Base-by-base conservation (phyloP, 1,140 invertebrate genomes). In the Pseudomyrmex concolor region DNA sequence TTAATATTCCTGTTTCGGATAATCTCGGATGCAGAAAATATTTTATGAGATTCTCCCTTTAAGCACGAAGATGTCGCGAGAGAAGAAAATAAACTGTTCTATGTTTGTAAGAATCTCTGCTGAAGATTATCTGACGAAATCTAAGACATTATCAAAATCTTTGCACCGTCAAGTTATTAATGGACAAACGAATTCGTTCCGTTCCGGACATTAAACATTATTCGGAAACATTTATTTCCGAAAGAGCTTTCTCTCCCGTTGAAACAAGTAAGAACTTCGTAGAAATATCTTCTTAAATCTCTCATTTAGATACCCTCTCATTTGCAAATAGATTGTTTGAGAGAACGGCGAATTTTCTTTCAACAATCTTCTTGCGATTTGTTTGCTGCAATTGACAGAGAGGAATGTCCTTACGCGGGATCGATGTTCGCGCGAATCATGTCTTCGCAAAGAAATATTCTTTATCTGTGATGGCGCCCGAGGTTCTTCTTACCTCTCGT, bases 401-500 rank as follows among this genome's bases (percentile, higher is more conserved):
- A 68, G 59, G 25, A 78, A 71, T 73, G 84, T 83, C 76, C 83
- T 87, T 84, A 82, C 19, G 71, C 80, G 74, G 19, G n/a, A 73
- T 77, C 63, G 66, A 68, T 55, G 19, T 81, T 60, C 76, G 50
- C 51, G 57, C 64, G 70, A 76, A 62, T 13, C 34, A 15, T 55
- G 54, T 78, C 71, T 51, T 73, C 57, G 64, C 54, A 59, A 80
- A 62, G 76, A 71, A 71, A 63, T 83, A 81, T 76, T 72, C 77
- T 84, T 78, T 68, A 83, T 78, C 45, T 72, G 62, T 50, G 86
- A 74, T 87, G 78, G 77, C 86, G 77, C 86, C 86, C 67, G 22
- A 25, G 77, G 84, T 80, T 25, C 86, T 77, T 68, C 86, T 77
- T 60, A 85, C 13, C 83, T 88, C 77, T 67, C 76, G 82, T 76